Evolutionary conservation across 1,140 invertebrate species (phyloP).

Genomic region (Colletes gigas): DNA sequence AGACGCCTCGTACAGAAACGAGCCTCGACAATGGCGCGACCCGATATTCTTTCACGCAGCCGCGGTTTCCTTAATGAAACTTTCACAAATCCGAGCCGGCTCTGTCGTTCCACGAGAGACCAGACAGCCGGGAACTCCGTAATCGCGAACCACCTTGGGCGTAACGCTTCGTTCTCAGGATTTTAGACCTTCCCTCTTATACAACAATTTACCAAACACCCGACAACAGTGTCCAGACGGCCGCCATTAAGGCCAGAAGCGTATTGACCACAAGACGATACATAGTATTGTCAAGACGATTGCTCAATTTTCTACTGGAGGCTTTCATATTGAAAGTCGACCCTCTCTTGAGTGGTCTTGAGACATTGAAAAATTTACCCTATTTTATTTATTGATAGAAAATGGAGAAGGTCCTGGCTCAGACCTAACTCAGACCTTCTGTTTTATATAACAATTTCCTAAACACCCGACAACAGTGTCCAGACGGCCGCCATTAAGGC

Average conservation of each 20-base stretch:
- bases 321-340: no score
- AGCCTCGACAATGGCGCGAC: slow-evolving; percentile 5
- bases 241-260: neutral
- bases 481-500: neutral
- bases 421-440: no score
- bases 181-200: neutral
- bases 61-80: slow-evolving; percentile 37
- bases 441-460: neutral
- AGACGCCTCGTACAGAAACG: neutral
- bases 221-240: no score
- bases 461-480: no score
- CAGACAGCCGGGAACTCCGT: neutral
- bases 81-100: neutral
- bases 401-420: no score
- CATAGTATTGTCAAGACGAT: no score
- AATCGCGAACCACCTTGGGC: neutral
- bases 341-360: no score
- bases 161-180: neutral
- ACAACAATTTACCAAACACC: neutral
- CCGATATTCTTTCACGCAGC: slow-evolving; percentile 17
- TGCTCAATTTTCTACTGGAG: no score
- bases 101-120: neutral
- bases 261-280: no score
- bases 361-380: no score
- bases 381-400: no score